phyloP scores from a whole-genome alignment of 2,888 invertebrate species.

The Furcula furcula region DNA sequence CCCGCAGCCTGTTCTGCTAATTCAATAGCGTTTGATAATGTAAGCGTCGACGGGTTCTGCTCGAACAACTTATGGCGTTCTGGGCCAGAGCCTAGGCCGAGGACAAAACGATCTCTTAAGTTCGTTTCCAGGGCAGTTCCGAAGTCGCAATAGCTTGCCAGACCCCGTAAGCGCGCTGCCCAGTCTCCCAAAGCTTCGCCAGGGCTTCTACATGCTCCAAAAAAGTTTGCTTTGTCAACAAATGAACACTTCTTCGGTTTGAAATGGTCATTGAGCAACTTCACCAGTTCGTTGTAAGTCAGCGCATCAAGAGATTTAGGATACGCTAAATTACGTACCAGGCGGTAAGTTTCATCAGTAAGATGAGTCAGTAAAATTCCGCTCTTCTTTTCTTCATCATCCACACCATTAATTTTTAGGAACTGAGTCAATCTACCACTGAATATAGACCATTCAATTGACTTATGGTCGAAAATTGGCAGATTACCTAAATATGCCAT shows the following conservation, averaged over 20 bases:
- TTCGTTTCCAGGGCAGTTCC: conserved; percentile 15
- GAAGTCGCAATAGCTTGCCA: conserved; percentile 14
- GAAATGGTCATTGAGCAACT: conserved; percentile 1
- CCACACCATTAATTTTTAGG: too few species aligned
- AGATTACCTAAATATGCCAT: not conserved
- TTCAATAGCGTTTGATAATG: too few species aligned
- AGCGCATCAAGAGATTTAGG: too few species aligned
- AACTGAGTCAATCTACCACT: too few species aligned
- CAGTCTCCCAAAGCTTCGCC: conserved; percentile 2
- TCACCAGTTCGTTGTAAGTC: too few species aligned
- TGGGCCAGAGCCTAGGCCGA: too few species aligned
- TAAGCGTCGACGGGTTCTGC: too few species aligned
- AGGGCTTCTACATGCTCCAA: not conserved
- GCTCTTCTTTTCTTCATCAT: too few species aligned
- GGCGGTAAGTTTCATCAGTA: not conserved
- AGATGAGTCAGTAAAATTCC: too few species aligned
- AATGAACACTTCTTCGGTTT: not conserved
- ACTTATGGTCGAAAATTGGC: not conserved
- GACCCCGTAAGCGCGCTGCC: conserved; percentile 1
- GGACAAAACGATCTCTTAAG: conserved; percentile 11
- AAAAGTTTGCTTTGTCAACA: not conserved
- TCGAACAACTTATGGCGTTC: too few species aligned
- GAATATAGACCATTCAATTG: not conserved
- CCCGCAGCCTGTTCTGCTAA: too few species aligned
- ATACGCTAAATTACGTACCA: not conserved